Evolutionary conservation across 35 echinoderm and acorn worm species (phyloP).

Genomic region (Apostichopus japonicus): DNA sequence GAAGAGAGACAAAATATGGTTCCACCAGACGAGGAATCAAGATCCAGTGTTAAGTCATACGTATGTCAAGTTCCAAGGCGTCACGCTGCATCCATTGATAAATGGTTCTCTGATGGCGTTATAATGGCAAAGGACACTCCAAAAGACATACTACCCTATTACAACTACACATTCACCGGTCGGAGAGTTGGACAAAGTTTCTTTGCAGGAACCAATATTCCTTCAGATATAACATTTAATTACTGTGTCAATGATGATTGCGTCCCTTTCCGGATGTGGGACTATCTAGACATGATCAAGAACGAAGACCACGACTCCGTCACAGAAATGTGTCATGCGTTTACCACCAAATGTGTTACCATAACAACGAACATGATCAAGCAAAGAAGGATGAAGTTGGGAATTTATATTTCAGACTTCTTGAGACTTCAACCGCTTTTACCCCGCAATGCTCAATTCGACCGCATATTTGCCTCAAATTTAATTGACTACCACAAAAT

Average conservation of each 20-base stretch:
- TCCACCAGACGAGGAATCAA: not conserved
- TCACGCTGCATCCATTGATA: conserved; percentile 20
- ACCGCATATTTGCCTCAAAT: conserved; percentile 74
- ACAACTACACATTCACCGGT: conserved; percentile 66
- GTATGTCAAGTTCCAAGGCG: not conserved
- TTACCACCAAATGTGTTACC: not conserved
- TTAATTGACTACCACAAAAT: conserved; percentile 48
- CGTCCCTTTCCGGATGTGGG: conserved; percentile 60
- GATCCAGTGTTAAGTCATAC: not conserved
- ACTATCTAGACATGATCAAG: conserved; percentile 51
- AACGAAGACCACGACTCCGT: not conserved
- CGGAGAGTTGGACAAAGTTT: no score
- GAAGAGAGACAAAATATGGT: conserved; percentile 36
- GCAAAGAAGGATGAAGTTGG: no score
- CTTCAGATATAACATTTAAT: conserved; percentile 6
- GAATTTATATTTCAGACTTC: no score
- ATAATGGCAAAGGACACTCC: not conserved
- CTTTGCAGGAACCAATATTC: not conserved
- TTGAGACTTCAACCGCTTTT: no score
- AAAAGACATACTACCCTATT: not conserved
- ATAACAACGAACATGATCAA: conserved; percentile 41
- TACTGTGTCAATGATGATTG: conserved; percentile 42
- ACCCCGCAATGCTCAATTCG: no score
- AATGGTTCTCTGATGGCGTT: conserved; percentile 63
- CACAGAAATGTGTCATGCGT: conserved; percentile 43